Evolutionary conservation across 2,797 vertebrate genomes (phyloP), one percentile per base, ranked within the genome.

Genomic region (Hyperoplus immaculatus): DNA sequence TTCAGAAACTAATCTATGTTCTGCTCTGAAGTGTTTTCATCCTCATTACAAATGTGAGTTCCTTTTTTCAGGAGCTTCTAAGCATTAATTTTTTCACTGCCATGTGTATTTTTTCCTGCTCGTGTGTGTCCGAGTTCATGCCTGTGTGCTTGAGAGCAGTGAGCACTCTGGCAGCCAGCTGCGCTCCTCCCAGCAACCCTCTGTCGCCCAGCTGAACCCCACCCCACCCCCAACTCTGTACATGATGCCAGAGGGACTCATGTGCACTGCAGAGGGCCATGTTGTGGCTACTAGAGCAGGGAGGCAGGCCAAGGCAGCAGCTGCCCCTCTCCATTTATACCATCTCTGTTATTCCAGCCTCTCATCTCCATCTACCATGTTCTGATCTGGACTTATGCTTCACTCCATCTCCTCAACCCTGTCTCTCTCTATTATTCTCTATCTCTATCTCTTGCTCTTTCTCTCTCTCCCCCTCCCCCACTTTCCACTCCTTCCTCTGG

Each of bases 161-260:
- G 73, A 87, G 83, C 69, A 51, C 87, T 91, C 93, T 94, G 89
- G 90, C 90, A 78, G 91, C 90, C 94, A 95, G 94, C 92, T 94
- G 94, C 83, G 88, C 54, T 82, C 93, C 92, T 88, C 87, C 85
- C 81, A 91, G 89, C 90, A 80, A 82, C 91, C 90, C 91, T 93
- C 90, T 94, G 92, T 82, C 45, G 68, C 77, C 83, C 93, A 95
- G 93, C 93, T 94, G 93, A 72, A 81, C 82, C 77, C 67, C 79
- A 6, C 51, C 63, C 74, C 60, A 14, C 41, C 68, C 56, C 67
- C 55, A 41, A 41, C 74, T 80, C 77, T 74, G 81, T 56, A 60
- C 66, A 63, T 60, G 21, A 61, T 87, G 92, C 92, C 94, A 94
- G 91, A 87, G 93, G 93, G 91, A 91, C 92, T 91, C 93, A 93